Base-by-base conservation (phyloP, 2,113 vertebrate species). In the Trichomycterus rosablanca region DNA sequence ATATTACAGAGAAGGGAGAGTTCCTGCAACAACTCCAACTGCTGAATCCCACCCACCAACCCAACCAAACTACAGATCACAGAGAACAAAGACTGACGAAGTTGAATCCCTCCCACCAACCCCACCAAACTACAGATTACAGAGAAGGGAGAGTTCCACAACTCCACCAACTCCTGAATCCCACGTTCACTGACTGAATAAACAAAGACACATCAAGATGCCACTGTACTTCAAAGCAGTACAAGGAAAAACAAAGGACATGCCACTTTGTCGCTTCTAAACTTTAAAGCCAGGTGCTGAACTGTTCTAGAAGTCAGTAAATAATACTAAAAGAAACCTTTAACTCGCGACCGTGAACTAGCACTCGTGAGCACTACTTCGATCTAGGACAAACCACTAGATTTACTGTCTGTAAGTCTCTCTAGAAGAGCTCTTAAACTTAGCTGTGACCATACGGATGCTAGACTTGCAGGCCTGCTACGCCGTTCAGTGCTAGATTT, bases 61-160 rank as follows among this genome's bases (percentile, higher is more conserved):
- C 92, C 96, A 84, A 94, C 91, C 89, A 99, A 97, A 81, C 93
- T 99, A 79, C 95, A 98, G 90, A 99, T 99, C 73, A 99, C 96
- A 1, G 96, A 99, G 78, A 99, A 98, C 79, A 95, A 95, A 74
- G 96, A 99, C 85, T 99, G 98, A 46, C 94, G 94, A 84, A 99
- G 98, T 76, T 94, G 96, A 84, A 91, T 99, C 88, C 97, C 95
- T 66, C 95, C 95, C 80, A 97, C 95, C 88, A 97, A 97, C 87
- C 92, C 96, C 85, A 94, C 91, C 89, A 99, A 97, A 81, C 93
- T 99, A 79, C 95, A 98, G 90, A 99, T 99, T 73, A 99, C 96
- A 1, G 96, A 99, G 78, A 99, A 98, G 78, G 96, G 96, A 74
- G 96, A 99, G 85, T 99, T 99, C 83, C 81, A 94, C 74, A 98